Evolutionary conservation across 2,113 vertebrate genomes (phyloP), one percentile per base, ranked within the genome.

Genomic region (Nesogale talazaci): DNA sequence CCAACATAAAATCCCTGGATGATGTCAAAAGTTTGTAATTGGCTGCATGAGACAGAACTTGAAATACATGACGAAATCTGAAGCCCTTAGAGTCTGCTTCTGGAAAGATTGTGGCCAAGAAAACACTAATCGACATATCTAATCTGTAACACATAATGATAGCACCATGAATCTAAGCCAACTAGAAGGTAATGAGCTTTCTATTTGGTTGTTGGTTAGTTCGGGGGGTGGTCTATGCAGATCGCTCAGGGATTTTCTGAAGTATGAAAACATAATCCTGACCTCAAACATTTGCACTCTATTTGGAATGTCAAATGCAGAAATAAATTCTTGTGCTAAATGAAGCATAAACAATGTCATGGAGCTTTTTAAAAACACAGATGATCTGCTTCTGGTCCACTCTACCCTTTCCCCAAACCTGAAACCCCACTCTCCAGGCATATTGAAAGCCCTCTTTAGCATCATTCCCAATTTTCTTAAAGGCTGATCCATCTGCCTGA

Each of bases 381-480:
- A 75, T 42, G 46, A 74, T 46, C 17, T 25, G 67, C 27, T 85
- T 34, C 20, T 12, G 46, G 7, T 16, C 20, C 59, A 29, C 52
- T 22, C 38, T 57, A 59, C 31, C 20, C n/a, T 20, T 86, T 57
- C 31, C 57, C 56, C 20, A 83, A 29, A 67, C 77, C 27, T 27
- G n/a, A n/a, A 1, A 22, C 1, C 27, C 75, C 14, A 16, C 25
- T 11, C 19, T 81, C 40, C 40, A 15, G 12, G 61, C 59, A 56
- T 27, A 77, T 15, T 52, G 70, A 87, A 14, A 3, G 61, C 22
- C 27, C 59, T 87, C 4, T 36, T 74, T 38, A 69, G 9, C 31
- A 27, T 63, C 83, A 76, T 42, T 61, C 36, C n/a, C n/a, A n/a
- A n/a, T n/a, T n/a, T n/a, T n/a, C 85, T 87, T 52, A 67, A 85